Evolutionary conservation across 2,888 invertebrate genomes (phyloP).

Genomic region (Malachius bipustulatus): DNA sequence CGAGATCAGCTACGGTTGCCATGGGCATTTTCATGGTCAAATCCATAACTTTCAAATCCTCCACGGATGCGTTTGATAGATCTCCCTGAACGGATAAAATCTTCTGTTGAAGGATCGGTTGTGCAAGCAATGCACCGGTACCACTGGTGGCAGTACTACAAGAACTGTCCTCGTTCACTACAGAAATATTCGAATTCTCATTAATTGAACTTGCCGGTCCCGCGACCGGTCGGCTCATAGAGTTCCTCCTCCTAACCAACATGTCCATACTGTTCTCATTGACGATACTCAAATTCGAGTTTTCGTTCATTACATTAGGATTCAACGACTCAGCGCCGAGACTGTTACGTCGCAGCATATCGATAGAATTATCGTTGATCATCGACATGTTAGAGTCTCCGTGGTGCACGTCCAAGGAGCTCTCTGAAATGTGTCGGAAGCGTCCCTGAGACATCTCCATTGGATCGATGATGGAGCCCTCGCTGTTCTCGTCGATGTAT

Average conservation of each 20-base stretch:
- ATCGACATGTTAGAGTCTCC: slow-evolving; percentile 36
- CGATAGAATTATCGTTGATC: slow-evolving; percentile 42
- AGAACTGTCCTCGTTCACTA: slow-evolving; percentile 25
- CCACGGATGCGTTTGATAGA: slow-evolving; percentile 17
- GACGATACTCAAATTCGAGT: slow-evolving; percentile 30
- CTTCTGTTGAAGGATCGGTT: slow-evolving; percentile 13
- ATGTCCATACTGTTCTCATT: slow-evolving; percentile 31
- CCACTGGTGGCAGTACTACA: slow-evolving; percentile 19
- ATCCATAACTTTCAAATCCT: slow-evolving; percentile 50
- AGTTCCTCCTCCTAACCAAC: slow-evolving; percentile 27
- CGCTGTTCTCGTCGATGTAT: slow-evolving; percentile 60
- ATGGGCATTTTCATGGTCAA: slow-evolving; percentile 53
- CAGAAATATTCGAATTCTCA: slow-evolving; percentile 31
- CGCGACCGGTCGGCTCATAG: slow-evolving; percentile 15
- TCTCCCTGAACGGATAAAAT: slow-evolving; percentile 8
- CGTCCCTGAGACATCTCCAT: slow-evolving; percentile 29
- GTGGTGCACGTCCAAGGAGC: slow-evolving; percentile 37
- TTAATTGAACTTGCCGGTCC: slow-evolving; percentile 16
- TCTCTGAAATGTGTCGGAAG: slow-evolving; percentile 35
- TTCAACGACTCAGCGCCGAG: slow-evolving; percentile 15
- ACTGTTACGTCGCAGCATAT: slow-evolving; percentile 34
- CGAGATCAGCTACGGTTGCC: slow-evolving; percentile 38
- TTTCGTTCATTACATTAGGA: slow-evolving; percentile 25
- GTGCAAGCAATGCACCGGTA: slow-evolving; percentile 10
- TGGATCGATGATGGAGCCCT: slow-evolving; percentile 43